These are phyloP conservation scores for Delphinapterus leucas DNA, from an alignment of 2,113 vertebrate genomes.

Conservation along the genomic window DNA sequence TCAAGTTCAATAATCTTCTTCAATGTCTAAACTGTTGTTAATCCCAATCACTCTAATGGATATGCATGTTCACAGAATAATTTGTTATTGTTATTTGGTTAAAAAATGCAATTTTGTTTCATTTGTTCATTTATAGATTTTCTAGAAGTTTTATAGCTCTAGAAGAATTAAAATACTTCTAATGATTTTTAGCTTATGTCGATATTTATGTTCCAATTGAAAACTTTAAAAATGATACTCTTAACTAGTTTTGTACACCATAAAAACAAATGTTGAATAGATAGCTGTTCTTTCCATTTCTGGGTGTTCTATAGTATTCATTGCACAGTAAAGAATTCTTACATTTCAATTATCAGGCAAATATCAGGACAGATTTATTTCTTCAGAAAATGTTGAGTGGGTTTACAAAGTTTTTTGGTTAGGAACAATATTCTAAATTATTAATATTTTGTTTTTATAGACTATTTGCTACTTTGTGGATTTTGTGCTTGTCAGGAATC, in stretches of 20 bases:
- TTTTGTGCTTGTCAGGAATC: conserved; percentile 89
- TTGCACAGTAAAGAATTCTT: conserved; percentile 36
- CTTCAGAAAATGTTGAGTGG: conserved; percentile 27
- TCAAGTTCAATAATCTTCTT: neutral
- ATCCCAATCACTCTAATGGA: neutral
- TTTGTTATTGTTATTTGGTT: neutral
- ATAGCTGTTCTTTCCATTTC: neutral
- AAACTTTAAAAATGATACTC: conserved; percentile 23
- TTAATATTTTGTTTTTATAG: conserved; percentile 76
- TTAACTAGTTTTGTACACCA: neutral
- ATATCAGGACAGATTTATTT: conserved; percentile 12
- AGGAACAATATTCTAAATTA: conserved; percentile 50
- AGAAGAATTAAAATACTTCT: neutral
- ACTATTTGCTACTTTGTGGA: conserved; percentile 93
- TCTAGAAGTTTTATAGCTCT: neutral
- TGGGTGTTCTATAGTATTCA: neutral
- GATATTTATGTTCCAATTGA: neutral
- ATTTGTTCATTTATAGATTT: conserved; percentile 1
- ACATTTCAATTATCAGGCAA: conserved; percentile 26
- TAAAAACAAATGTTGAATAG: conserved; percentile 16
- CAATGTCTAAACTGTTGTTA: neutral
- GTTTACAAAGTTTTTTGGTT: neutral
- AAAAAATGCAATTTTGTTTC: conserved; percentile 28
- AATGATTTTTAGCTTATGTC: neutral
- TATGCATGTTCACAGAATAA: neutral